Evolutionary conservation across 2,888 invertebrate genomes (phyloP), one percentile per base, ranked within the genome.

Genomic region (Melieria omissa): DNA sequence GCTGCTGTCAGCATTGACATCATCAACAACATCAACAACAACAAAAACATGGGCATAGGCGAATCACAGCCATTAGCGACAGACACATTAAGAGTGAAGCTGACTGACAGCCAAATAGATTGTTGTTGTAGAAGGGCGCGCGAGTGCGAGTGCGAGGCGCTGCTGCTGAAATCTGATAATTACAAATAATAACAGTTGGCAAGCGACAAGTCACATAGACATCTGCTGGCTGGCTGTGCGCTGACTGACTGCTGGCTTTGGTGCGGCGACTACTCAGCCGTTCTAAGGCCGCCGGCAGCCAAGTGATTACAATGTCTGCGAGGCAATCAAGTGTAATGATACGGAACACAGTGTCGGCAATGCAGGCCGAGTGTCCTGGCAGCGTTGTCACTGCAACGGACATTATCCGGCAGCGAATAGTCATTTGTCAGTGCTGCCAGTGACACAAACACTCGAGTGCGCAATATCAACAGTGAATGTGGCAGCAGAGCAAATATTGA

Each of bases 241-340:
- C 16, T 16, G 16, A 16, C 16, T 16, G 16, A 16, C 16, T 16
- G 16, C 16, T 16, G 16, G 16, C 16, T 16, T 16, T 16, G 16
- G 16, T 2, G 16, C 2, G 16, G 16, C 16, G 16, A 16, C 16
- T 16, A 16, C 16, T 16, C 16, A 16, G 16, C 16, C 16, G 16
- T 1, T 16, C 16, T 16, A 16, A 16, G n/a, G 55, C 55, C 62
- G 45, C 45, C 45, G 45, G 69, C 63, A 54, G 45, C 46, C 45
- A 63, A 69, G 47, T 69, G 29, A 63, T 70, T 63, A 63, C 63
- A 70, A 63, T 70, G 63, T 74, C 74, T 71, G 73, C 71, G 76
- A 80, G 81, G 77, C 81, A 81, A 80, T 81, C 80, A 80, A 79
- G 74, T 76, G 74, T 80, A 81, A 81, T 81, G 82, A 81, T 78